Evolutionary conservation across 92 coral and sea anemone species (phyloP).

Genomic region (Blastomussa wellsi): DNA sequence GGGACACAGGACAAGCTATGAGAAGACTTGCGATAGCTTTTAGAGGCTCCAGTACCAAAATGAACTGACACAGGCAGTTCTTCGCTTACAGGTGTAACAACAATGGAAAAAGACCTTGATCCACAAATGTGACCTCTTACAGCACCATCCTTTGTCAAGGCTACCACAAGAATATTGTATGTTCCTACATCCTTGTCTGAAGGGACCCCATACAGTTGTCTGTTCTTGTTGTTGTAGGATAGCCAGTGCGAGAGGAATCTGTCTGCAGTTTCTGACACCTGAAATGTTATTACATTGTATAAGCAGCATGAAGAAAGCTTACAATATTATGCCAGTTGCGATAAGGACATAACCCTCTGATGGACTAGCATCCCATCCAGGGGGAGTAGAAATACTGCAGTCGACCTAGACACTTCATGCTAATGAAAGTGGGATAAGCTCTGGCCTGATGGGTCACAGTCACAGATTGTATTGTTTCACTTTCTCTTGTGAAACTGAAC

Average conservation of each 20-base stretch:
- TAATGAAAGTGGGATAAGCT: no score
- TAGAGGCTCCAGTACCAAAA: slow-evolving; percentile 23
- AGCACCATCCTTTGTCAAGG: slow-evolving; percentile 58
- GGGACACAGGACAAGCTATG: slow-evolving; percentile 63
- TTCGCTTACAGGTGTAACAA: slow-evolving; percentile 54
- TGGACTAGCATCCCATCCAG: no score
- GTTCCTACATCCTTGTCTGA: slow-evolving; percentile 73
- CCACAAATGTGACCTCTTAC: slow-evolving; percentile 81
- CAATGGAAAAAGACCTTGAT: slow-evolving; percentile 70
- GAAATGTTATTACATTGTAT: neutral
- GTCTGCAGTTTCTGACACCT: slow-evolving; percentile 79
- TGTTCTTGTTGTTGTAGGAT: slow-evolving; percentile 58
- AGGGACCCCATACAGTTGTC: slow-evolving; percentile 82
- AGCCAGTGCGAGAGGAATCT: slow-evolving; percentile 88
- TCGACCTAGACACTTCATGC: no score
- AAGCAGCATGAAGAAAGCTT: no score
- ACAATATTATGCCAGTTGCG: no score
- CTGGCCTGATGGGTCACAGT: no score
- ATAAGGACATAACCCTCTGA: no score
- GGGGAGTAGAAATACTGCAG: no score
- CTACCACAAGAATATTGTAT: slow-evolving; percentile 77
- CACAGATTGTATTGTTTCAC: no score
- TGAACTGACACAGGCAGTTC: slow-evolving; percentile 47
- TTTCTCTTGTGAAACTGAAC: no score
- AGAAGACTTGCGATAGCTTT: slow-evolving; percentile 25